Evolutionary conservation across 2,113 vertebrate species (phyloP), one percentile per base, ranked within the genome.

Genomic region (Pterophyllum scalare): DNA sequence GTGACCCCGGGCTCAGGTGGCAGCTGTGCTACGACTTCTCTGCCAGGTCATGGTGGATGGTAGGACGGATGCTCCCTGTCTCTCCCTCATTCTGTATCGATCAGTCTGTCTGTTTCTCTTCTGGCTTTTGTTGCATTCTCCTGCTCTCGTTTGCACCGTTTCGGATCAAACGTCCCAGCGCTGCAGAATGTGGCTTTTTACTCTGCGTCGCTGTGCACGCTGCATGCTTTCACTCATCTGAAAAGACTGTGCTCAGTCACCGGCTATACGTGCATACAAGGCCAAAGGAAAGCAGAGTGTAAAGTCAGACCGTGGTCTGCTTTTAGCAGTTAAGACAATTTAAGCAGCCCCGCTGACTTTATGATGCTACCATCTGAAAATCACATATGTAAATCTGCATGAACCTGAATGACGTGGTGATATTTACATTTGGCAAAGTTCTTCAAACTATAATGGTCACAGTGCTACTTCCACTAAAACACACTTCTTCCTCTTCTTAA

Each of bases 31-130:
- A 87, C 86, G 94, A 95, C 95, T 90, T 96, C 94, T 94, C 94
- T 95, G 95, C 95, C 95, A 96, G 95, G 94, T 96, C 95, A 70
- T 94, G 94, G 95, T 94, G 94, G 94, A 96, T 95, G 95, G 95
- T 95, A 95, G 94, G 95, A 93, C 58, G 83, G 91, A 87, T 77
- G 88, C 88, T 89, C 82, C 76, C 87, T 12, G 85, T 88, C 86
- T 81, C 85, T 85, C 75, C 79, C 79, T 89, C 79, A 46, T 80
- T 80, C 75, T 87, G 49, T 86, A 31, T 79, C 75, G 40, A 72
- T 88, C 67, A 2, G 33, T 89, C 62, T 40, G 64, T 89, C 61
- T 74, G 49, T 84, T 65, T 81, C 54, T 80, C 54, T 74, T 7
- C 13, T 6, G 84, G 58, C 77, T 54, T 59, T 12, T 43, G 12